Percentiles rank a stretch among this genome's conserved stretches.
Evolutionary conservation across 1,140 invertebrate genomes (phyloP).

Genomic region (Dryas iulia): DNA sequence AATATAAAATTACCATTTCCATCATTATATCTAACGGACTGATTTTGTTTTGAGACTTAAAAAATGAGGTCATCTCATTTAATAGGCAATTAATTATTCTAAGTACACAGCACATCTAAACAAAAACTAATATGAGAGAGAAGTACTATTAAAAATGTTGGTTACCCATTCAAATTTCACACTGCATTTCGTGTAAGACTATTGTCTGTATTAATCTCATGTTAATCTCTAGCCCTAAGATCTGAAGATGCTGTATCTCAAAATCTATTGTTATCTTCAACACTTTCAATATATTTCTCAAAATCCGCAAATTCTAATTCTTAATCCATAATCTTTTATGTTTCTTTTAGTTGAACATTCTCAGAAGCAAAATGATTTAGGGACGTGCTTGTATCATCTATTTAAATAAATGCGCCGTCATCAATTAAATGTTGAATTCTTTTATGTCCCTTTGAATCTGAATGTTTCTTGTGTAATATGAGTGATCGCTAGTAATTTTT

Average conservation of each 20-base stretch:
- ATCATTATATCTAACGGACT: conserved; percentile 73
- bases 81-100: conserved; percentile 71
- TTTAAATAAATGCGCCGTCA: conserved; percentile 48
- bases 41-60: conserved; percentile 68
- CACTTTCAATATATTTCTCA: conserved; percentile 11
- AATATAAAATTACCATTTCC: conserved; percentile 66
- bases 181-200: conserved; percentile 38
- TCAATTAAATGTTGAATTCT: conserved; percentile 51
- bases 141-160: conserved; percentile 65
- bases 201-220: not conserved
- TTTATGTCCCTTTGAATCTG: conserved; percentile 41
- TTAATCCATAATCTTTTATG: not conserved
- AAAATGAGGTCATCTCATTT: conserved; percentile 61
- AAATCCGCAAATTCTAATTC: not conserved
- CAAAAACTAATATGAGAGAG: conserved; percentile 72
- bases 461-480: conserved; percentile 12
- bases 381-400: conserved; percentile 3
- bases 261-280: not conserved
- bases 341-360: conserved; percentile 11
- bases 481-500: conserved; percentile 29
- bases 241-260: not conserved
- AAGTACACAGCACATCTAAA: conserved; percentile 77
- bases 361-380: conserved; percentile 15
- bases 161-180: conserved; percentile 49
- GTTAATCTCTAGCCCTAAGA: not conserved